A percentile compares a stretch with the other conserved stretches of the same genome.
Evolutionary conservation across 1,140 invertebrate species (phyloP).

Genomic region (Drosophila arizonae): DNA sequence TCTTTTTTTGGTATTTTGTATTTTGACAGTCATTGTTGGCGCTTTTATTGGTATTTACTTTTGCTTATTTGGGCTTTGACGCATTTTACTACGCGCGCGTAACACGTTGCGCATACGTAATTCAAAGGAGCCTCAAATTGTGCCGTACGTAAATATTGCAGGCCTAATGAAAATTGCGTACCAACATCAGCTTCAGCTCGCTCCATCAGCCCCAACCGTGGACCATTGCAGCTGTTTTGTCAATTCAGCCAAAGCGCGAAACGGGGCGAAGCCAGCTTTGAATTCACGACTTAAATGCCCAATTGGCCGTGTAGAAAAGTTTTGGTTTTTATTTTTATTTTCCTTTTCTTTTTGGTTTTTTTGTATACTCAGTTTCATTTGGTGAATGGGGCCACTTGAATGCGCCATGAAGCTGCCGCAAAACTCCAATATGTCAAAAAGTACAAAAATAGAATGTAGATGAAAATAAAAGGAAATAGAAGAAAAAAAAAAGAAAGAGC

Average conservation of each 20-base stretch:
- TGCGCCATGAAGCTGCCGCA: constrained; percentile 66
- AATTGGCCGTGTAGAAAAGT: constrained; percentile 65
- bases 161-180: constrained; percentile 49
- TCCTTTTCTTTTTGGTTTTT: neutral
- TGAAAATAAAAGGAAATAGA: neutral
- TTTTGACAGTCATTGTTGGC: constrained; percentile 18
- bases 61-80: constrained; percentile 67
- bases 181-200: neutral
- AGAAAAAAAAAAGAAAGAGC: constrained; percentile 12
- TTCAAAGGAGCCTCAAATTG: constrained; percentile 32
- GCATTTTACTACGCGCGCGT: constrained; percentile 56
- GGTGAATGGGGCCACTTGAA: constrained; percentile 74
- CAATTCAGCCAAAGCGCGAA: constrained; percentile 37
- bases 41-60: constrained; percentile 26
- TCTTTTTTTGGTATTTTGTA: constrained; percentile 20
- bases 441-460: constrained; percentile 14
- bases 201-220: neutral
- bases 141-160: constrained; percentile 24
- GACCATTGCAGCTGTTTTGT: constrained; percentile 59
- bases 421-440: constrained; percentile 13
- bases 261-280: constrained; percentile 7
- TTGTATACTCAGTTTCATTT: constrained; percentile 61
- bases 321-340: constrained; percentile 51
- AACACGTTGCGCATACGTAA: constrained; percentile 71
- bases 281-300: constrained; percentile 47